A percentile compares a stretch with the other conserved stretches of the same genome.
Evolutionary conservation across 2,888 invertebrate species (phyloP).

Genomic region (Eupithecia abbreviata): DNA sequence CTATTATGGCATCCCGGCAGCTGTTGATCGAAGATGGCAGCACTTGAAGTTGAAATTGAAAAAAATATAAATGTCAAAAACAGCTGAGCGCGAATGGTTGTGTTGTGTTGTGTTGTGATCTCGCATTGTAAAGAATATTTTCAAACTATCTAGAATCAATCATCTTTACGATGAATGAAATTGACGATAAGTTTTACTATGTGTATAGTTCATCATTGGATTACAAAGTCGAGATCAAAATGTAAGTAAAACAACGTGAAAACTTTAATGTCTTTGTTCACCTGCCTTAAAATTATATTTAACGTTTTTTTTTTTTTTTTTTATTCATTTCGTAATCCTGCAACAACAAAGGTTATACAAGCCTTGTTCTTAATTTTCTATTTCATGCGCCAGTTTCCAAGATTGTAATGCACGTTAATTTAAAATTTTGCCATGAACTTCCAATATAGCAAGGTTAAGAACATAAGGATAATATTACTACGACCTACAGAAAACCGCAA

Average conservation of each 20-base stretch:
- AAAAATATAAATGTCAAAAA: constrained; percentile 26
- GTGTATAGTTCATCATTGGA: constrained; percentile 96
- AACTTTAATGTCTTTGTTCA: constrained; percentile 17
- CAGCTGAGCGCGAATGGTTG: constrained; percentile 35
- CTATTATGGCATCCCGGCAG: too few relatives aligned
- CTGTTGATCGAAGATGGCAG: not conserved
- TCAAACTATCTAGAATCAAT: not conserved
- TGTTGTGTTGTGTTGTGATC: constrained; percentile 17
- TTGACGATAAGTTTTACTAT: constrained; percentile 92
- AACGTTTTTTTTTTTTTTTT: too few relatives aligned
- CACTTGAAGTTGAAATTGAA: not conserved
- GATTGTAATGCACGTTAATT: not conserved
- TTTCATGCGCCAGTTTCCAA: not conserved
- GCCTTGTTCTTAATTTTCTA: not conserved
- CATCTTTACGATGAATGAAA: constrained; percentile 85
- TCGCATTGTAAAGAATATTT: constrained; percentile 2
- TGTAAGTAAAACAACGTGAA: constrained; percentile 84
- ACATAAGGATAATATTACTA: constrained; percentile 11
- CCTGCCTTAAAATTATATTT: constrained; percentile 5
- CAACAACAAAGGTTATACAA: constrained; percentile 18
- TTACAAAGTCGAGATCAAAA: constrained; percentile 94
- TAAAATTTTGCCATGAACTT: constrained; percentile 17
- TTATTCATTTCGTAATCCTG: constrained; percentile 30
- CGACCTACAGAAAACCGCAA: constrained; percentile 24
- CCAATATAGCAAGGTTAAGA: not conserved